Conservation (phyloP, 2,888 invertebrate genomes). For the Rugalucina vietnamica region DNA sequence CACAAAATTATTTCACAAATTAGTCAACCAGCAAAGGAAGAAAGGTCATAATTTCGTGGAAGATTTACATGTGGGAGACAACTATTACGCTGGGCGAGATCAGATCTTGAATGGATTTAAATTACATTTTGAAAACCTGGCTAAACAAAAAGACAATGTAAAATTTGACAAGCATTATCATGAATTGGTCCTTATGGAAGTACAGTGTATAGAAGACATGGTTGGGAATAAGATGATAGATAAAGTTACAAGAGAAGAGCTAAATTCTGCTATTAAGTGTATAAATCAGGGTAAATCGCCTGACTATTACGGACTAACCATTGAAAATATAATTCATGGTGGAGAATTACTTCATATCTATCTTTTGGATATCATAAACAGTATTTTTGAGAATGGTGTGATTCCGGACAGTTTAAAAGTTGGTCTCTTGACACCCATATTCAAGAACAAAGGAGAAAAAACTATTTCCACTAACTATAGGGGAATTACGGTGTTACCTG, state of each 20-base stretch:
- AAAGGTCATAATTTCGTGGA: background rate
- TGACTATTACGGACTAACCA: background rate
- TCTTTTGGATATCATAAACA: background rate
- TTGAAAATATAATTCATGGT: constrained; percentile 11
- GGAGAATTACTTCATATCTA: background rate
- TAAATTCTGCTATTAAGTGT: constrained; percentile 10
- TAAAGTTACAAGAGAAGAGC: background rate
- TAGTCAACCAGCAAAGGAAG: background rate
- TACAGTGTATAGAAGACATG: background rate
- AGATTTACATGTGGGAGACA: constrained; percentile 6
- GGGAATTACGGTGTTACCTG: constrained; percentile 19
- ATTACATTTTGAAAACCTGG: background rate
- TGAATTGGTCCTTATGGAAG: background rate
- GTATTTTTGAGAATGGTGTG: background rate
- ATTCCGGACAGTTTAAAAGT: constrained; percentile 13
- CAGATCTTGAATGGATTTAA: background rate
- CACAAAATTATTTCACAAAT: constrained; percentile 5
- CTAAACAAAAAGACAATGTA: background rate
- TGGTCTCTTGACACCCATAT: constrained; percentile 17
- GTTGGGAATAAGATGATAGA: background rate
- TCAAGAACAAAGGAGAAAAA: constrained; percentile 31
- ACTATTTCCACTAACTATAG: constrained; percentile 3
- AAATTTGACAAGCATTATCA: background rate
- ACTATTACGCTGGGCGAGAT: background rate
- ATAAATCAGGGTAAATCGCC: constrained; percentile 30